A percentile compares a stretch with the other conserved stretches of the same genome.
These are phyloP conservation scores for Toxostoma redivivum DNA, from an alignment of 2,113 vertebrate species.

Conservation along the genomic window DNA sequence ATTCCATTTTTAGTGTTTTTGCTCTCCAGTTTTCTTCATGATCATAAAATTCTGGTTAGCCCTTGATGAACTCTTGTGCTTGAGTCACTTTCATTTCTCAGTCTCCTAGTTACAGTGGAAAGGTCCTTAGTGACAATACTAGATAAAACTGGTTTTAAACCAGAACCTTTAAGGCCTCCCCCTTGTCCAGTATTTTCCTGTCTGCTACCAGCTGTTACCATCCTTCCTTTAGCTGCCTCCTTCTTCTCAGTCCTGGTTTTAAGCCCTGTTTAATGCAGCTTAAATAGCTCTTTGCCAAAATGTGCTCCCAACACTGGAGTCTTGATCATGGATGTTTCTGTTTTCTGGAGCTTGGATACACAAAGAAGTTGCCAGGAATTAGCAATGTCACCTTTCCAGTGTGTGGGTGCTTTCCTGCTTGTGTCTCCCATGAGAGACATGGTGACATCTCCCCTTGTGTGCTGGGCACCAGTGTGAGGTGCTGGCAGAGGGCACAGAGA, in stretches of 20 bases:
- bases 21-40: background rate
- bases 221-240: background rate
- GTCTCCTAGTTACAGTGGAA: background rate
- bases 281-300: background rate
- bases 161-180: background rate
- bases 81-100: background rate
- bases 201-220: background rate
- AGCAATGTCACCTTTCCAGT: background rate
- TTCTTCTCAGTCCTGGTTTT: background rate
- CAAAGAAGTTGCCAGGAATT: background rate
- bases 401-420: background rate
- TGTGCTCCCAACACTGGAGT: background rate
- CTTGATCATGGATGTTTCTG: background rate
- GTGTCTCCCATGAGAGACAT: rapidly evolving
- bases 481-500: background rate
- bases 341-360: background rate
- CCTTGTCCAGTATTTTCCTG: background rate
- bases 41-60: background rate
- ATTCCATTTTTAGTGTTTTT: background rate
- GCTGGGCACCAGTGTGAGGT: background rate
- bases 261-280: background rate
- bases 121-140: background rate
- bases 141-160: background rate
- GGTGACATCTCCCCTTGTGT: background rate
- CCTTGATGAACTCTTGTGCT: background rate